Conservation (phyloP, 2,888 invertebrate genomes). For the Nephrotoma flavescens region DNA sequence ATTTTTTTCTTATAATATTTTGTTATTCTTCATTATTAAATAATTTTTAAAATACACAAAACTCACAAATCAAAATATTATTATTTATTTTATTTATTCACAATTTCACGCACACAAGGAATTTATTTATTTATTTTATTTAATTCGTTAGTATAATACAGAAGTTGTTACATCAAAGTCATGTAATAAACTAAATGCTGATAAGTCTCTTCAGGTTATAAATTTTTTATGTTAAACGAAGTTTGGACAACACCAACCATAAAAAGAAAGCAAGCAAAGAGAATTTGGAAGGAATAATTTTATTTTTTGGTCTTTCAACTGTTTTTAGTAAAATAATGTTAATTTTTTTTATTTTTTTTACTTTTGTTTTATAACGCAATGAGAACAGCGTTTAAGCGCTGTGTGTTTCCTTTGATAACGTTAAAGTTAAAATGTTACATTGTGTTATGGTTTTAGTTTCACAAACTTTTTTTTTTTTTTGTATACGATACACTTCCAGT, state of each 20-base stretch:
- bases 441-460: background rate
- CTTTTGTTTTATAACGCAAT: background rate
- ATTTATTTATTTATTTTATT: background rate
- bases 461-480: background rate
- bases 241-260: background rate
- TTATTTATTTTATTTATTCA: background rate
- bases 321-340: background rate
- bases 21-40: background rate
- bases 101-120: background rate
- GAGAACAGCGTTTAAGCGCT: background rate
- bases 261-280: background rate
- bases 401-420: background rate
- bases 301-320: background rate
- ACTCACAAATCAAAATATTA: background rate
- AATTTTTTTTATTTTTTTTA: background rate
- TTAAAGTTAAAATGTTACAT: background rate
- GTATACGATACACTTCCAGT: background rate
- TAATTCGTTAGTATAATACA: background rate
- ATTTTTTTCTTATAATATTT: background rate
- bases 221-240: background rate
- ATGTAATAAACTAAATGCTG: background rate
- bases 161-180: background rate
- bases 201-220: background rate
- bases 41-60: background rate
- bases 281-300: background rate